Evolutionary conservation across 2,888 invertebrate species (phyloP), one percentile per base, ranked within the genome.

Genomic region (Pammene fasciana): DNA sequence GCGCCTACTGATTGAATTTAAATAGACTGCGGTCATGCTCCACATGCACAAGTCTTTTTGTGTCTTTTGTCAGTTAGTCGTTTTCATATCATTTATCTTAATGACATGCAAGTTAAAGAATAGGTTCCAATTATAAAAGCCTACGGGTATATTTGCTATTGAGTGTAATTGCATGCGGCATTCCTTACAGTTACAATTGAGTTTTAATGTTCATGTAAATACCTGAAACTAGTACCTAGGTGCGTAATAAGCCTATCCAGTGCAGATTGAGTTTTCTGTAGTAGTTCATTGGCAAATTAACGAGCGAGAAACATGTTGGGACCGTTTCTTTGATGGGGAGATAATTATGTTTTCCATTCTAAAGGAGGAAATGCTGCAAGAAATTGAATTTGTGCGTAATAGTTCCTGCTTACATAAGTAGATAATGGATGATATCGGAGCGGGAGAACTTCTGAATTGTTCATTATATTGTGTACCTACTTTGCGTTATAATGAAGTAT

Each of bases 301-400:
- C n/a, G 4, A 48, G 38, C 11, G 52, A 26, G 26, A 38, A 45
- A n/a, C 34, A 41, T 38, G 38, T 48, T 38, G 10, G 7, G 11
- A 41, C 38, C n/a, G 67, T 71, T 76, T 77, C 79, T 75, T 75
- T 79, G 79, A 82, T 81, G 75, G 78, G 18, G 14, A 18, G 26
- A 11, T 85, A 85, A 87, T 87, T 82, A 81, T 79, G 74, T 77
- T 78, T 75, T 77, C 78, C 80, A 83, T 84, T 83, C 82, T 74
- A 66, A 73, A 74, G 70, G 72, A 83, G 82, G 82, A 85, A 86
- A 83, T 81, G 75, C 74, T 43, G 50, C 62, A 64, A 76, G 79
- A 83, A 78, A 86, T 85, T 82, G 80, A 79, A 83, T 85, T 84
- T 76, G 75, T 75, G 74, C 74, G 71, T 84, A 87, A 84, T 54